Conservation (phyloP, 2,888 invertebrate genomes). For the Plebejus anna region DNA sequence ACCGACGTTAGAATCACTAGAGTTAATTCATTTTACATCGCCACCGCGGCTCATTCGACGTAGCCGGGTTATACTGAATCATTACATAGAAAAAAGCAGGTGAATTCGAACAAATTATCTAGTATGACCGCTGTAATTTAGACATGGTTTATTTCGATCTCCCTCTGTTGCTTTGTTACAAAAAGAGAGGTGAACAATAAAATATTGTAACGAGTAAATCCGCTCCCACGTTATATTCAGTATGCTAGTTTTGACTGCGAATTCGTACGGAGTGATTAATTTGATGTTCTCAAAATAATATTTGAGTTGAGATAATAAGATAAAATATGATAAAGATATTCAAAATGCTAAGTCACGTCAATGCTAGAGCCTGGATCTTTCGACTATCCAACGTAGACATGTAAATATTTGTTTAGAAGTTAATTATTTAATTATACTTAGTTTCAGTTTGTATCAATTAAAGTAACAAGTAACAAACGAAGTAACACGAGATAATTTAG, state of each 20-base stretch:
- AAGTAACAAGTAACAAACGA: not conserved
- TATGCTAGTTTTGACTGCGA: slow-evolving; percentile 4
- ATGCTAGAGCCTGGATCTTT: not conserved
- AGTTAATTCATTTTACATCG: slow-evolving; percentile 30
- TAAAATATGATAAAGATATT: not conserved
- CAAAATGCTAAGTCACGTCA: not conserved
- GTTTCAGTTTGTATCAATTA: not conserved
- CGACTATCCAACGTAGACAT: not conserved
- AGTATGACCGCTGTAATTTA: slow-evolving; percentile 36
- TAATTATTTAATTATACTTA: not conserved
- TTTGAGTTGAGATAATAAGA: slow-evolving; percentile 3
- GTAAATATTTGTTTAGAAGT: not conserved
- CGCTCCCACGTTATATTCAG: slow-evolving; percentile 38
- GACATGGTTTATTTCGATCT: slow-evolving; percentile 35
- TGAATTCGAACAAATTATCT: slow-evolving; percentile 40
- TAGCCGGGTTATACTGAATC: slow-evolving; percentile 39
- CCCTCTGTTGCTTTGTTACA: slow-evolving; percentile 32
- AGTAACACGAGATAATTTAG: slow-evolving; percentile 14
- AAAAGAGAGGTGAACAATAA: slow-evolving; percentile 35
- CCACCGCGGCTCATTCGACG: slow-evolving; percentile 32
- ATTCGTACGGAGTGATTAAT: slow-evolving; percentile 14
- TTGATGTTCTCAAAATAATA: slow-evolving; percentile 11
- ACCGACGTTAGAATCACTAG: slow-evolving; percentile 34
- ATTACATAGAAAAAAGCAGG: slow-evolving; percentile 39
- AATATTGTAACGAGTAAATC: slow-evolving; percentile 38